Conservation (phyloP, 2,797 vertebrate genomes). For the Ctenosaura bakeri region DNA sequence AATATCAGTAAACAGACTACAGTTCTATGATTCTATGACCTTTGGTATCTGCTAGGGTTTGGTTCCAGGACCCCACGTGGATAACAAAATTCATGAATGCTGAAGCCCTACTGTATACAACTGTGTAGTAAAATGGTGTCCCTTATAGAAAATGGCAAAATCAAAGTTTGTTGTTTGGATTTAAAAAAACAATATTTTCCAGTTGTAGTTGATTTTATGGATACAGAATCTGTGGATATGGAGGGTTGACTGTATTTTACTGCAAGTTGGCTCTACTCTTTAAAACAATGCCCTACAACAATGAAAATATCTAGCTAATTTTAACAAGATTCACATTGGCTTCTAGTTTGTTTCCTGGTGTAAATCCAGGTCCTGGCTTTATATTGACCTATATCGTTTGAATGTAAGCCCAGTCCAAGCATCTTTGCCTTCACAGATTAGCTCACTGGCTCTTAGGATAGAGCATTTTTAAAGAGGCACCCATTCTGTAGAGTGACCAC, state of each 20-base stretch:
- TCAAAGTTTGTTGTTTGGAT: too few relatives aligned
- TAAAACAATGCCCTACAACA: not conserved
- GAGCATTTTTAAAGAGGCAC: not conserved
- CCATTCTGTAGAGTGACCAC: not conserved
- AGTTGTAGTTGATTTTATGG: too few relatives aligned
- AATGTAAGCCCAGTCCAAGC: not conserved
- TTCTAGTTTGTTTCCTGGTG: not conserved
- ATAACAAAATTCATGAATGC: too few relatives aligned
- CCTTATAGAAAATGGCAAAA: too few relatives aligned
- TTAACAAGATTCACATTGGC: not conserved
- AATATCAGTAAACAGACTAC: not conserved
- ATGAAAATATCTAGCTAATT: not conserved
- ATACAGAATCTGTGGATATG: too few relatives aligned
- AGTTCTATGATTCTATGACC: too few relatives aligned
- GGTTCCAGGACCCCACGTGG: too few relatives aligned
- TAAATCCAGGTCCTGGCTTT: constrained; percentile 1
- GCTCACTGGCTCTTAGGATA: not conserved
- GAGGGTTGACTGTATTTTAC: too few relatives aligned
- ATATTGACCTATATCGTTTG: not conserved
- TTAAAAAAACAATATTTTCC: too few relatives aligned
- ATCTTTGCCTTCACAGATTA: not conserved
- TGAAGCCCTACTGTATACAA: too few relatives aligned
- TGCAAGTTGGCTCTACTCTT: not conserved
- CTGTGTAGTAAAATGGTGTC: too few relatives aligned
- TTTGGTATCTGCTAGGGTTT: too few relatives aligned